Evolutionary conservation across 2,797 vertebrate species (phyloP).

Genomic region (Myripristis jacobus): DNA sequence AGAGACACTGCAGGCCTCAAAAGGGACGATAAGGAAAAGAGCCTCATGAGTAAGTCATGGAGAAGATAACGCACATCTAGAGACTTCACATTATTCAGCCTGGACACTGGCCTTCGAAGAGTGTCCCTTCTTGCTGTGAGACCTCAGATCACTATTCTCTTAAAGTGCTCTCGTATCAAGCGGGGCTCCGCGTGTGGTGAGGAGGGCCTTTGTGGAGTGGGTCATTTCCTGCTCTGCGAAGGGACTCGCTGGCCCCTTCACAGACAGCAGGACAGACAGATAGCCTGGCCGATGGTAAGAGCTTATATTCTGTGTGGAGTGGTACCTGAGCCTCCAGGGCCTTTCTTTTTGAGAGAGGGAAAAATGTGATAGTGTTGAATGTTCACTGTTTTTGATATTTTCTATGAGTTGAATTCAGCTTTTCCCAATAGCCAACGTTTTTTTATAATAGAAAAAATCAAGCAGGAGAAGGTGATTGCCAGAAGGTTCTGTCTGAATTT

Average conservation of each 20-base stretch:
- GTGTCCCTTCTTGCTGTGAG: slow-evolving; percentile 15
- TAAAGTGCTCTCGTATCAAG: slow-evolving; percentile 30
- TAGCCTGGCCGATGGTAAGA: slow-evolving; percentile 15
- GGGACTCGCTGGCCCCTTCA: background rate
- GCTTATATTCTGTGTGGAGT: slow-evolving; percentile 15
- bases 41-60: slow-evolving; percentile 20
- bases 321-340: background rate
- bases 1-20: background rate
- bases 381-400: slow-evolving; percentile 10
- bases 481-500: background rate
- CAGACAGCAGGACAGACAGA: background rate
- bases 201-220: slow-evolving; percentile 40
- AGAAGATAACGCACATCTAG: slow-evolving; percentile 20
- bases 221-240: slow-evolving; percentile 24
- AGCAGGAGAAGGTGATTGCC: background rate
- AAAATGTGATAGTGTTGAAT: background rate
- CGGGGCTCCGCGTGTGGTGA: slow-evolving; percentile 9
- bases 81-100: slow-evolving; percentile 34
- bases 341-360: slow-evolving; percentile 17
- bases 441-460: background rate
- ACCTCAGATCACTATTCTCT: slow-evolving; percentile 35
- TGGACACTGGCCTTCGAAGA: slow-evolving; percentile 26
- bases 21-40: background rate
- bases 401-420: too few species aligned
- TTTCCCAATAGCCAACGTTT: background rate